Evolutionary conservation across 2,888 invertebrate species (phyloP).

Genomic region (Ceraclea dissimilis): DNA sequence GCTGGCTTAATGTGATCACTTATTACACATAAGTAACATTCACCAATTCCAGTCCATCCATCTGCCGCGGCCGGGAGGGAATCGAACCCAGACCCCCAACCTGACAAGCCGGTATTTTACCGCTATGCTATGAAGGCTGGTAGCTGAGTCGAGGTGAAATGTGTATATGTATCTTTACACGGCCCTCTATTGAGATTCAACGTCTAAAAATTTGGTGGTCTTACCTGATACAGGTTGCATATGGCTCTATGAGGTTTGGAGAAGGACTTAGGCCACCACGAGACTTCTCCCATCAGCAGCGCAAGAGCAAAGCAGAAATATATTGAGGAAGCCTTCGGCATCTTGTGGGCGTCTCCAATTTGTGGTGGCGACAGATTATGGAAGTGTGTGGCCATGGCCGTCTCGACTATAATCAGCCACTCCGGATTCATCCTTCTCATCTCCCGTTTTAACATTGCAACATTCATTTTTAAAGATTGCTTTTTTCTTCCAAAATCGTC

Average conservation of each 20-base stretch:
- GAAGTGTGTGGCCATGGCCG: conserved; percentile 6
- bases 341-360: neutral
- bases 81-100: too few relatives aligned
- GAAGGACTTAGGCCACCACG: conserved; percentile 16
- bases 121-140: too few relatives aligned
- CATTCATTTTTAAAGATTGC: neutral
- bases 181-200: too few relatives aligned
- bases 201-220: too few relatives aligned
- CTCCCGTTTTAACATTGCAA: neutral
- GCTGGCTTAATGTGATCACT: too few relatives aligned
- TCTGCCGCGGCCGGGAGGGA: too few relatives aligned
- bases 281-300: conserved; percentile 7
- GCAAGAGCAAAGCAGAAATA: conserved; percentile 13
- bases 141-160: too few relatives aligned
- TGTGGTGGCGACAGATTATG: neutral
- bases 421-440: neutral
- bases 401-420: conserved; percentile 7
- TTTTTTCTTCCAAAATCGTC: neutral
- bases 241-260: neutral
- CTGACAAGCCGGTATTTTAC: too few relatives aligned
- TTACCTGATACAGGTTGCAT: conserved; percentile 7
- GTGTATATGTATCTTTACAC: too few relatives aligned
- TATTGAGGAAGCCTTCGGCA: conserved; percentile 8
- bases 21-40: too few relatives aligned
- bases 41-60: too few relatives aligned